A percentile compares a stretch with the other conserved stretches of the same genome.
Conservation (phyloP, 2,888 invertebrate genomes). For the Loripinus fragilis region DNA sequence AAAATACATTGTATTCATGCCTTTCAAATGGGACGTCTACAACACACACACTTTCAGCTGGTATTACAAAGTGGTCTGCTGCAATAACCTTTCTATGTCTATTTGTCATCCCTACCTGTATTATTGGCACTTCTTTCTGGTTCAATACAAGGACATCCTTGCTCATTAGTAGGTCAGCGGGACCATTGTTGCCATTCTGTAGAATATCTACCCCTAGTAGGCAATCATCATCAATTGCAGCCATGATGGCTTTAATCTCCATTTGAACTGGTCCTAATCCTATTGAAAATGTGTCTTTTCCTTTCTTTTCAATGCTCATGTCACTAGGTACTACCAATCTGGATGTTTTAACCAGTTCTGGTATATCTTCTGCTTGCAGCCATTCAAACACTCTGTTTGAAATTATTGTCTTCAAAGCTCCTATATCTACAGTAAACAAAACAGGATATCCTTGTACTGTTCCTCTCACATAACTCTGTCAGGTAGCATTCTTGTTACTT, state of each 20-base stretch:
- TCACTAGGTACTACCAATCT: neutral
- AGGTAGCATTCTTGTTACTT: neutral
- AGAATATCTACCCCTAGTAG: slow-evolving; percentile 35
- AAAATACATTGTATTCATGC: slow-evolving; percentile 17
- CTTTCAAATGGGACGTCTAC: slow-evolving; percentile 35
- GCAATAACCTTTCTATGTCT: slow-evolving; percentile 15
- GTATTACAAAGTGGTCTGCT: slow-evolving; percentile 31
- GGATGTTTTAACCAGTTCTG: neutral
- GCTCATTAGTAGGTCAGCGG: slow-evolving; percentile 33
- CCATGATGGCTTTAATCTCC: neutral
- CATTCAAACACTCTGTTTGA: neutral
- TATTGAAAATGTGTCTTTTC: slow-evolving; percentile 2
- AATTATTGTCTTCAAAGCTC: slow-evolving; percentile 2
- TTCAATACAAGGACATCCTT: slow-evolving; percentile 22
- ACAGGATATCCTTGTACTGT: neutral
- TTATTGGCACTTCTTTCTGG: neutral
- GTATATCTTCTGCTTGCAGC: neutral
- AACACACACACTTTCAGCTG: slow-evolving; percentile 21
- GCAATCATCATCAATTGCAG: slow-evolving; percentile 26
- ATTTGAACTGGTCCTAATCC: neutral
- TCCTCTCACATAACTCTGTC: neutral
- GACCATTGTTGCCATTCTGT: slow-evolving; percentile 20
- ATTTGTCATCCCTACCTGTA: neutral
- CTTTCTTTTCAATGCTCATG: neutral
- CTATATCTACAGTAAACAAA: neutral